Base-by-base conservation (phyloP, 2,113 vertebrate genomes). In the Prunella fulvescens region DNA sequence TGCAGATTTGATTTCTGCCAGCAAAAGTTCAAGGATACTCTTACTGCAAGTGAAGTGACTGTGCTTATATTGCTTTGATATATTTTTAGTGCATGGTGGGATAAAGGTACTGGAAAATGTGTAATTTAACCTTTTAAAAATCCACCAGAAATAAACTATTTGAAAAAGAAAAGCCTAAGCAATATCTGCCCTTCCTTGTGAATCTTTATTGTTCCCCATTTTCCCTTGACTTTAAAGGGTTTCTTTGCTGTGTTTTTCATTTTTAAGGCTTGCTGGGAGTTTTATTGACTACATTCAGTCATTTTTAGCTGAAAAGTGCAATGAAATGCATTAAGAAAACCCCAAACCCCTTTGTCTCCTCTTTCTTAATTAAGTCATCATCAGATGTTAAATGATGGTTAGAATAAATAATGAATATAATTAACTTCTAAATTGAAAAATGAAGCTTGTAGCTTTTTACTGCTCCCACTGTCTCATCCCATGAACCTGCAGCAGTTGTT, bases 401-500 rank as follows among this genome's bases (percentile, higher is more conserved):
- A 35, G 56, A 62, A 42, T 91, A 91, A 91, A 60, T 47, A 64
- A 79, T 83, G 24, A 20, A 40, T 57, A n/a, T 58, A 53, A n/a
- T 86, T 83, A 40, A 47, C 20, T 71, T 62, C 4, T 64, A 17
- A 45, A 40, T 18, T 6, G 14, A 62, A 53, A 69, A 72, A 39
- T 35, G 6, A 39, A 12, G 25, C 57, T 67, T 33, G 12, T 19
- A 35, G 66, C 51, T 60, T 57, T 58, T 67, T n/a, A 6, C 14
- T 56, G 66, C 54, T 80, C 25, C 11, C 11, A 1, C 39, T 7
- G 56, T 47, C 1, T 2, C 8, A 6, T 51, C 6, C 23, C 1
- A 0, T 35, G 10, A 13, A 69, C 6, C 53, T 51, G 62, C 35
- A 40, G 4, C 61, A 47, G 0, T 19, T 0, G 0, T 5, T 20